Evolutionary conservation across 2,113 vertebrate species (phyloP), one percentile per base, ranked within the genome.

Genomic region (Psammodynastes pulverulentus): DNA sequence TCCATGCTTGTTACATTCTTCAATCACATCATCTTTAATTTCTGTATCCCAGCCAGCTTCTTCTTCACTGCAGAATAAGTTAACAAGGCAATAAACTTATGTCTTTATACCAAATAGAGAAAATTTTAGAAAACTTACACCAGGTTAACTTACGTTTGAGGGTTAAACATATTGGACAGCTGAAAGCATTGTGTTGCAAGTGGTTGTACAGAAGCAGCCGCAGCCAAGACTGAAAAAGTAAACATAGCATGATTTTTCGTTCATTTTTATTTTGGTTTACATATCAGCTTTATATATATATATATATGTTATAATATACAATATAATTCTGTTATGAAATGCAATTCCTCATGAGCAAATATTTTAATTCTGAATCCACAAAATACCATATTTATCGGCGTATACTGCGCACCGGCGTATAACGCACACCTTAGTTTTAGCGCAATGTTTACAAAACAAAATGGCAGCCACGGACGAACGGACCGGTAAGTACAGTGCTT

Each of bases 1-100:
- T 89, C 99, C 99, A 2, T 99, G 99, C 97, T 99, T 99, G 98
- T 99, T 99, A 96, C 99, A 99, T 96, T 99, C 99, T 96, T 99
- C 99, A 93, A 99, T 99, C 56, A 99, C 99, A 96, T 99, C 99
- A 95, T 99, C 98, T 94, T 99, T 98, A 95, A 99, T 99, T 94
- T 99, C 99, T 88, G 98, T 94, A 95, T 99, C 99, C 99, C 99
- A 99, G 54, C 98, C 98, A 91, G 97, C 97, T 95, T 98, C 97
- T 94, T 98, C 98, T 97, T 99, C 99, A 96, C 99, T 99, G 96
- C 39, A 96, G 45, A 0, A 46, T 84, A 94, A 93, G 7, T 79
- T 43, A 79, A 79, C 7, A 79, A 86, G 49, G 62, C 8, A 46
- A 92, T 12, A 48, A 94, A 85, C 84, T 10, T 34, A 0, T 45